Percentiles rank a stretch among this genome's conserved stretches.
phyloP scores from a whole-genome alignment of 2,888 invertebrate species.

The Thalpophila matura region DNA sequence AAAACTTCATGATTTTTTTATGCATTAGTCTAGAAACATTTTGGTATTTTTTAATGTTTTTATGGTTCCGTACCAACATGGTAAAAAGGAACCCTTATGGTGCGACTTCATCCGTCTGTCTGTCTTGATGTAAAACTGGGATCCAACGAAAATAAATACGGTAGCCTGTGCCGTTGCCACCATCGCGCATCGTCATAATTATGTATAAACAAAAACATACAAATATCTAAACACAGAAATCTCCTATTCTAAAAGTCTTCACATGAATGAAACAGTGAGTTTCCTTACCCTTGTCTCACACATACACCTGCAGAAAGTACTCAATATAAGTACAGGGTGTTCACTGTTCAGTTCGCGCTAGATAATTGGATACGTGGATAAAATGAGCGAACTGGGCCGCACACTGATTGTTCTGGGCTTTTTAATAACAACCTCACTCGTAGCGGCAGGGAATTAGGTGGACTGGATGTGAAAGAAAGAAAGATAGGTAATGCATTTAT shows the following conservation, averaged over 20 bases:
- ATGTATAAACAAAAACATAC: too few species aligned
- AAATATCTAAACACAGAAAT: background rate
- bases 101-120: too few species aligned
- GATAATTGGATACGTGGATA: slow-evolving; percentile 82
- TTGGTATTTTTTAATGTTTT: too few species aligned
- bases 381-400: slow-evolving; percentile 80
- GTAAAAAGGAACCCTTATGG: too few species aligned
- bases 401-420: slow-evolving; percentile 83
- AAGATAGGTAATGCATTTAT: too few species aligned
- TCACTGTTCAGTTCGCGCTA: slow-evolving; percentile 60
- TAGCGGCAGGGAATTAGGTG: slow-evolving; percentile 24
- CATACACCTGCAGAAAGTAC: slow-evolving; percentile 32
- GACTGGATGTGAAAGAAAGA: slow-evolving; percentile 43
- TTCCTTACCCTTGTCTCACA: background rate
- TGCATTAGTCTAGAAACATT: too few species aligned
- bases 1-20: too few species aligned
- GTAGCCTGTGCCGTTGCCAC: too few species aligned
- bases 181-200: too few species aligned
- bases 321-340: slow-evolving; percentile 42
- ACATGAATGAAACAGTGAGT: background rate
- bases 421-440: slow-evolving; percentile 81
- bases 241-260: background rate
- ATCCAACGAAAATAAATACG: too few species aligned
- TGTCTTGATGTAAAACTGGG: too few species aligned
- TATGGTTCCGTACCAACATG: too few species aligned